phyloP scores from a whole-genome alignment of 2,888 invertebrate species.

The Opisthograptis luteolata region DNA sequence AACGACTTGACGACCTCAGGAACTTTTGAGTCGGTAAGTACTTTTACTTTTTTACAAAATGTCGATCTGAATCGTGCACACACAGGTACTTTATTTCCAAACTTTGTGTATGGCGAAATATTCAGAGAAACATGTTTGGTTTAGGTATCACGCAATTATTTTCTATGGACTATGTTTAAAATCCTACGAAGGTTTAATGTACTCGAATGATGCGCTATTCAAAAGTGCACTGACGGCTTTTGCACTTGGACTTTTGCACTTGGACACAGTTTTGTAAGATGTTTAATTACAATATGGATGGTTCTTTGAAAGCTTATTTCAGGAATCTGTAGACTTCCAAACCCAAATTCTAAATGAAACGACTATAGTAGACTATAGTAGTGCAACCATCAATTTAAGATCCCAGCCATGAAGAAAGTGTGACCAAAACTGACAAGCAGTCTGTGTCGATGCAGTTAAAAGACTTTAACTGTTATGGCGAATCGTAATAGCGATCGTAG shows the following conservation, averaged over 20 bases:
- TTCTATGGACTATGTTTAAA: too few relatives aligned
- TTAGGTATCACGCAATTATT: too few relatives aligned
- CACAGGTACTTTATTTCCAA: slow-evolving; percentile 60
- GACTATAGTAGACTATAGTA: too few relatives aligned
- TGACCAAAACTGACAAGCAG: slow-evolving; percentile 72
- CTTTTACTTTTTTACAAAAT: slow-evolving; percentile 46
- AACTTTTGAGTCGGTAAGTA: slow-evolving; percentile 75
- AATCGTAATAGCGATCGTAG: slow-evolving; percentile 67
- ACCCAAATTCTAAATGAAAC: too few relatives aligned
- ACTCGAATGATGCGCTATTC: too few relatives aligned
- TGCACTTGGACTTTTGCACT: too few relatives aligned
- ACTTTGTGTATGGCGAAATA: slow-evolving; percentile 2
- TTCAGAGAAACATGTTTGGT: slow-evolving; percentile 19
- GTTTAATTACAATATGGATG: too few relatives aligned
- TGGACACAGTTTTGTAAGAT: too few relatives aligned
- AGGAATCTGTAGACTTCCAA: too few relatives aligned
- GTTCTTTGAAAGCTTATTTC: too few relatives aligned
- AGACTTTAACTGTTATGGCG: slow-evolving; percentile 79
- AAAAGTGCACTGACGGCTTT: too few relatives aligned
- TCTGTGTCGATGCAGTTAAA: slow-evolving; percentile 66
- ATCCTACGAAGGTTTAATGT: too few relatives aligned
- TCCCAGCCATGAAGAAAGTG: slow-evolving; percentile 67
- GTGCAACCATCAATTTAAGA: slow-evolving; percentile 57
- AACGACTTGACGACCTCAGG: slow-evolving; percentile 71
- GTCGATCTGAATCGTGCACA: slow-evolving; percentile 47